A percentile compares a stretch with the other conserved stretches of the same genome.
These are phyloP conservation scores for Archilochus colubris DNA, from an alignment of 2,113 vertebrate genomes.

Conservation along the genomic window DNA sequence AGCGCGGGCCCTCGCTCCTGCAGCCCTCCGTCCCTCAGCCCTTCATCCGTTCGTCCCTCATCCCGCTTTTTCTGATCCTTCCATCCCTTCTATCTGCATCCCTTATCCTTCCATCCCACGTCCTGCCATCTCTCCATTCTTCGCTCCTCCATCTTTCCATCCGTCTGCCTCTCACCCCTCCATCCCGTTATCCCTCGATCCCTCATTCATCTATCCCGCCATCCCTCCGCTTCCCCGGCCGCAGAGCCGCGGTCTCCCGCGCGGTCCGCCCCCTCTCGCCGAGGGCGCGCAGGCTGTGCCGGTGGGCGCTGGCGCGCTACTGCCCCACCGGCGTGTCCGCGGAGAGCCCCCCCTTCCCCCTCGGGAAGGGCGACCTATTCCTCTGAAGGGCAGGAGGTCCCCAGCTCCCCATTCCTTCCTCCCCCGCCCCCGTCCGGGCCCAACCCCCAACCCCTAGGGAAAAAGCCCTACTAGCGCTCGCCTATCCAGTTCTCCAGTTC, in stretches of 20 bases:
- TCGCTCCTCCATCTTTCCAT: neutral
- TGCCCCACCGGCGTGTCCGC: neutral
- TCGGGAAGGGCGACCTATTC: neutral
- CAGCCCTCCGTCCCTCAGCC: neutral
- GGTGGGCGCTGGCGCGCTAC: neutral
- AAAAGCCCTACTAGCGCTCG: neutral
- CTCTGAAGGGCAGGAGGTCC: slow-evolving; percentile 18
- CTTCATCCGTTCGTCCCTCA: neutral
- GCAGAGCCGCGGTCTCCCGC: neutral
- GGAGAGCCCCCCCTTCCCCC: too few relatives aligned
- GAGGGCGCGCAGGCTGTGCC: neutral
- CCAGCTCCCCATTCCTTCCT: too few relatives aligned
- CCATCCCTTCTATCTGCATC: neutral
- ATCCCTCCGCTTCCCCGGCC: neutral
- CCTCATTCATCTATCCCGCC: neutral
- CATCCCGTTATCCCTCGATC: neutral
- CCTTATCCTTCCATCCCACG: neutral
- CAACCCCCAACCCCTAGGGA: neutral
- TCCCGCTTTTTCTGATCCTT: neutral
- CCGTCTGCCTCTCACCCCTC: neutral
- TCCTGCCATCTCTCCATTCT: neutral
- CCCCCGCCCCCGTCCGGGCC: neutral
- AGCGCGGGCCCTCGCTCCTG: neutral
- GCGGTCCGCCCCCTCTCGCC: neutral
- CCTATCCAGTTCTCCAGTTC: neutral